These are phyloP conservation scores for Cheilosia vernalis DNA, from an alignment of 2,888 invertebrate genomes.

Conservation along the genomic window DNA sequence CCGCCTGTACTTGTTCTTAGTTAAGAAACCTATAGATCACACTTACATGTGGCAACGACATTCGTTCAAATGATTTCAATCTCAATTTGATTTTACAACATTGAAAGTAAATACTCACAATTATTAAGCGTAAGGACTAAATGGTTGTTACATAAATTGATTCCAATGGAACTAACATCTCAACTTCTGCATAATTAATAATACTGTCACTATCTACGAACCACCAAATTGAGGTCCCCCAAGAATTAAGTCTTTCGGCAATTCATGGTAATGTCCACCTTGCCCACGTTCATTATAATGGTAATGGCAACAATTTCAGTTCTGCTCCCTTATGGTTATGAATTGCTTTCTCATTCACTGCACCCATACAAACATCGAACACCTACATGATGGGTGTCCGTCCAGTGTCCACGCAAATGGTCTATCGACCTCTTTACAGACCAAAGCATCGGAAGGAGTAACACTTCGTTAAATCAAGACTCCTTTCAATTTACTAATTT, in stretches of 20 bases:
- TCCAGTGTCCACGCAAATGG: constrained; percentile 41
- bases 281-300: constrained; percentile 10
- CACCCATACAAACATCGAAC: background rate
- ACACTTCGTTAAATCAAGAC: constrained; percentile 40
- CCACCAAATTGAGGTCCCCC: too few relatives aligned
- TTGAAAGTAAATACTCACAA: too few relatives aligned
- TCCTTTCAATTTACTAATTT: constrained; percentile 66
- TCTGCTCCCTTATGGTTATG: constrained; percentile 17
- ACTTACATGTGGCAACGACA: too few relatives aligned
- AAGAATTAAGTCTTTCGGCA: constrained; percentile 21
- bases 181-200: background rate
- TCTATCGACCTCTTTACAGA: constrained; percentile 42
- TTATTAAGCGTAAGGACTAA: too few relatives aligned
- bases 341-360: constrained; percentile 5
- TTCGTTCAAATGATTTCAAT: too few relatives aligned
- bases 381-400: constrained; percentile 7
- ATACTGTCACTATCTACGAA: background rate
- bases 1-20: too few relatives aligned
- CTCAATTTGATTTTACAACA: too few relatives aligned
- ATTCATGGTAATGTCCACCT: background rate
- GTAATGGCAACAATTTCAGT: constrained; percentile 18
- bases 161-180: background rate
- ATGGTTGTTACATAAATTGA: too few relatives aligned
- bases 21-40: too few relatives aligned
- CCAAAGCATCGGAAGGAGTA: constrained; percentile 8